Evolutionary conservation across 2,888 invertebrate genomes (phyloP).

Genomic region (Clivina fossor): DNA sequence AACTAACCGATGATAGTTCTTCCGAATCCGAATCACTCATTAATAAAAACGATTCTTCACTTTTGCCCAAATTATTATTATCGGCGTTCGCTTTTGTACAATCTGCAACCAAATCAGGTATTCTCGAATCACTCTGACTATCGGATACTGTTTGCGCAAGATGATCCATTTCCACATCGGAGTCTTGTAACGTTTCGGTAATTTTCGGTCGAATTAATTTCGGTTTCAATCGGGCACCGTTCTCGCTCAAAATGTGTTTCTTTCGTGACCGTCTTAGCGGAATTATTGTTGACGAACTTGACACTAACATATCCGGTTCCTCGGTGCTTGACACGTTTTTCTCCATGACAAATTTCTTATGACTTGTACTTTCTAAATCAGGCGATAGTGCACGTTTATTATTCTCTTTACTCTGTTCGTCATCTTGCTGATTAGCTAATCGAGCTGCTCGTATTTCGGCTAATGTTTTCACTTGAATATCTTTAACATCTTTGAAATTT

Average conservation of each 20-base stretch:
- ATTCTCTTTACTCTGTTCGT: neutral
- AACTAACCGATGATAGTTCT: slow-evolving; percentile 42
- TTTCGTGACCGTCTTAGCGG: slow-evolving; percentile 30
- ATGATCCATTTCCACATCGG: slow-evolving; percentile 25
- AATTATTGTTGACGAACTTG: slow-evolving; percentile 19
- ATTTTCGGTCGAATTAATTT: slow-evolving; percentile 34
- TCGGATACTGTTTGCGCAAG: slow-evolving; percentile 38
- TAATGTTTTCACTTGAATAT: slow-evolving; percentile 52
- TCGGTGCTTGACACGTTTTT: slow-evolving; percentile 24
- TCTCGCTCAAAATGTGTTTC: slow-evolving; percentile 12
- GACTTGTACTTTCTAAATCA: neutral
- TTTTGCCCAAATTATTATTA: slow-evolving; percentile 47
- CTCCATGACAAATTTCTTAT: slow-evolving; percentile 12
- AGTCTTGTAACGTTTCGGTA: slow-evolving; percentile 35
- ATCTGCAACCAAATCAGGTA: slow-evolving; percentile 27
- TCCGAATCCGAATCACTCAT: slow-evolving; percentile 43
- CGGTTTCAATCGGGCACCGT: slow-evolving; percentile 32
- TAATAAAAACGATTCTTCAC: slow-evolving; percentile 44
- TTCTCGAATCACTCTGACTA: neutral
- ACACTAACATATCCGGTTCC: slow-evolving; percentile 11
- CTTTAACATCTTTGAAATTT: slow-evolving; percentile 47
- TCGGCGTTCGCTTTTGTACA: slow-evolving; percentile 1
- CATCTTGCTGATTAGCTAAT: no score
- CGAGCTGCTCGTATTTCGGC: slow-evolving; percentile 52
- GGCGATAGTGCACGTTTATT: slow-evolving; percentile 26